Conservation (phyloP, 1,140 invertebrate species). For the Babylonia areolata region DNA sequence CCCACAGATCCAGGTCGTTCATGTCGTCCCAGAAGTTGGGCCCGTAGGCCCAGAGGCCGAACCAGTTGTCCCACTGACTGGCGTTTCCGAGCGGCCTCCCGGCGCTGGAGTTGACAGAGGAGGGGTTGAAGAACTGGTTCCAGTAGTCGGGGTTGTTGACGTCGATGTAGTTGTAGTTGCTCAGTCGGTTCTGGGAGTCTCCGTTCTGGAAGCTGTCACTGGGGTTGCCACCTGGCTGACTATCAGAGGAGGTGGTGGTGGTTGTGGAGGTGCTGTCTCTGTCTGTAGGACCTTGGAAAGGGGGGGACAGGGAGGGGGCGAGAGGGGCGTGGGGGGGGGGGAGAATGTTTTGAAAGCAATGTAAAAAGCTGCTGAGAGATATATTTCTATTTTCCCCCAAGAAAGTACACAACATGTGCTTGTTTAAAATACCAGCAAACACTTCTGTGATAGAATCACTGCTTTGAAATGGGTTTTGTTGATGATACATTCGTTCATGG, state of each 20-base stretch:
- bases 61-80: constrained; percentile 27
- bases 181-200: neutral
- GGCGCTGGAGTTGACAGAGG: constrained; percentile 1
- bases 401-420: too few species aligned
- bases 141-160: constrained; percentile 10
- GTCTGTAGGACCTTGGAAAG: neutral
- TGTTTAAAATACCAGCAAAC: too few species aligned
- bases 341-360: neutral
- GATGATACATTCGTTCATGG: too few species aligned
- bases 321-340: too few species aligned
- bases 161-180: constrained; percentile 31
- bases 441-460: too few species aligned
- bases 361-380: too few species aligned
- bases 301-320: neutral
- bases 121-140: constrained; percentile 14
- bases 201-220: neutral
- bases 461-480: too few species aligned
- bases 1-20: constrained; percentile 24
- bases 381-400: too few species aligned
- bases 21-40: constrained; percentile 33
- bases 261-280: neutral
- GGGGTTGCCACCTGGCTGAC: neutral
- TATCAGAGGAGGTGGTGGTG: neutral
- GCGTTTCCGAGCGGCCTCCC: neutral
- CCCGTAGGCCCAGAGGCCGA: constrained; percentile 30